Conservation (phyloP, 2,113 vertebrate species). For the Haplochromis burtoni region DNA sequence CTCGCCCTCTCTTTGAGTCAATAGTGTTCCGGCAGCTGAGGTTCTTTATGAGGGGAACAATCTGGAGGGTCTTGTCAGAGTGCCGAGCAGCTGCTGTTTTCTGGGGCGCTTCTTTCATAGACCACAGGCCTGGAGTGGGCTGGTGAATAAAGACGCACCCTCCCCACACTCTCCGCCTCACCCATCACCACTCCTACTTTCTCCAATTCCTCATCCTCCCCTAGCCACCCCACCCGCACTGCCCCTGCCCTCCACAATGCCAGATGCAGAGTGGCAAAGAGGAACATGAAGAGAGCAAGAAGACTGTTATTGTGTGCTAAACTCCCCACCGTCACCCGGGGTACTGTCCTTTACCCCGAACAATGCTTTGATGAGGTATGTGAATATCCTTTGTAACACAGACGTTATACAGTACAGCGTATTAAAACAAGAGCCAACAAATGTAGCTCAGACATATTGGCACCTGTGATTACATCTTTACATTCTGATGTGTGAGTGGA, state of each 20-base stretch:
- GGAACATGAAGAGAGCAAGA: constrained; percentile 20
- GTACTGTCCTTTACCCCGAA: neutral
- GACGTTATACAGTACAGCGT: constrained; percentile 12
- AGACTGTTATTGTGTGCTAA: neutral
- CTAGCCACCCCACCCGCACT: neutral
- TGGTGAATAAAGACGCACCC: constrained; percentile 46
- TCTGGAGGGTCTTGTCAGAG: constrained; percentile 70
- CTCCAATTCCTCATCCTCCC: constrained; percentile 1
- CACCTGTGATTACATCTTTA: constrained; percentile 33
- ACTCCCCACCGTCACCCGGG: neutral
- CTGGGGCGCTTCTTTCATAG: constrained; percentile 52
- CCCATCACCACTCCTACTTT: neutral
- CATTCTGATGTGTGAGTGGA: neutral
- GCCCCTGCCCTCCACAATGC: neutral
- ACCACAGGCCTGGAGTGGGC: constrained; percentile 58
- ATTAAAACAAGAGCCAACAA: constrained; percentile 13
- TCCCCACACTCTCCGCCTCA: neutral
- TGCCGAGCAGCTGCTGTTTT: constrained; percentile 73
- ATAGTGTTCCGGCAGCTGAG: constrained; percentile 70
- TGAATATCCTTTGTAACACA: constrained; percentile 28
- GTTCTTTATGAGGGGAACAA: constrained; percentile 67
- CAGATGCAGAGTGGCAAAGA: constrained; percentile 34
- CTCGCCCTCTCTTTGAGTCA: constrained; percentile 56
- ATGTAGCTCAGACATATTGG: constrained; percentile 31
- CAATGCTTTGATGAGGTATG: constrained; percentile 49